These are phyloP conservation scores for Acrossocheilus fasciatus DNA, from an alignment of 2,797 vertebrate species.

Conservation along the genomic window DNA sequence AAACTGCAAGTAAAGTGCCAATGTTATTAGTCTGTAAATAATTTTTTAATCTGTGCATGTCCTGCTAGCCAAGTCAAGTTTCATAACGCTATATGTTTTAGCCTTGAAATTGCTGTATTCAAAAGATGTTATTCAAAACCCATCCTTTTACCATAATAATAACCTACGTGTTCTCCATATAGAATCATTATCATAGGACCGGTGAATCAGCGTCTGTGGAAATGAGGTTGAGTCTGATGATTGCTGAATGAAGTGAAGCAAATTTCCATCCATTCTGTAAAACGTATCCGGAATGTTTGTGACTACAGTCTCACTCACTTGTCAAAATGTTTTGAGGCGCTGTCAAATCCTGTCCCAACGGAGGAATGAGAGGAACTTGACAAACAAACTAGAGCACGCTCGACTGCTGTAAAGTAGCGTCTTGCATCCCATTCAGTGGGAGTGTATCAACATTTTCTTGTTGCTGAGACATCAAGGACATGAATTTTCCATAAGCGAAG, in stretches of 20 bases:
- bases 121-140: not conserved
- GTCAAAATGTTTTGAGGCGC: slow-evolving; percentile 42
- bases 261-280: slow-evolving; percentile 16
- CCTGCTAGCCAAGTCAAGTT: not conserved
- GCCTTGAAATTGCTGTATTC: not conserved
- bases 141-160: not conserved
- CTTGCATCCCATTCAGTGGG: slow-evolving; percentile 1
- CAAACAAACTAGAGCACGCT: slow-evolving; percentile 29
- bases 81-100: not conserved
- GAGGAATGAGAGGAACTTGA: slow-evolving; percentile 39
- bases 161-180: not conserved
- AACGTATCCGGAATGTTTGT: not conserved
- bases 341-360: slow-evolving; percentile 45
- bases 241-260: slow-evolving; percentile 9
- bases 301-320: slow-evolving; percentile 34
- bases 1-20: not conserved
- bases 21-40: not conserved
- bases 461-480: slow-evolving; percentile 42
- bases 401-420: not conserved
- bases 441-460: slow-evolving; percentile 36
- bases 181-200: not conserved
- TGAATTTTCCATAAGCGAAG: slow-evolving; percentile 22
- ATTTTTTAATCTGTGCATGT: not conserved
- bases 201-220: not conserved
- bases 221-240: slow-evolving; percentile 8